These are phyloP conservation scores for Kryphioiulus occultus DNA, from an alignment of 2,888 invertebrate species.

Conservation along the genomic window DNA sequence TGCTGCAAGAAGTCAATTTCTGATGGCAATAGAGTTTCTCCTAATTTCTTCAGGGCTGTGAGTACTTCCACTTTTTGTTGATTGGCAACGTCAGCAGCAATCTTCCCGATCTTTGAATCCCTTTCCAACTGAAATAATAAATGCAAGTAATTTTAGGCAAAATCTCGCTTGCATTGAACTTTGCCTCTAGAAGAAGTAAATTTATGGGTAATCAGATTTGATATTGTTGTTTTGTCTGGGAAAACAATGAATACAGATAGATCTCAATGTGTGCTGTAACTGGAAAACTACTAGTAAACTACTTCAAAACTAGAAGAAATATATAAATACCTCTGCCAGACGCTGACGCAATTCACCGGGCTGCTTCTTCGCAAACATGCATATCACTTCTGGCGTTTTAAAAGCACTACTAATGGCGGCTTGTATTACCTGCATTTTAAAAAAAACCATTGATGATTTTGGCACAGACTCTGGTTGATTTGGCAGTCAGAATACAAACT, in stretches of 20 bases:
- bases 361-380: slow-evolving; percentile 75
- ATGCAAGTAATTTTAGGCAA: not conserved
- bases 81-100: slow-evolving; percentile 65
- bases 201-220: too few relatives aligned
- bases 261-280: too few relatives aligned
- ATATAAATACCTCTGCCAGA: slow-evolving; percentile 66
- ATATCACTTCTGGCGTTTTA: slow-evolving; percentile 76
- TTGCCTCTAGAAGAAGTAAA: too few relatives aligned
- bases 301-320: too few relatives aligned
- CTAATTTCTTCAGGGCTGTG: slow-evolving; percentile 65
- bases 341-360: slow-evolving; percentile 71
- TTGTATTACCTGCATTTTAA: slow-evolving; percentile 70
- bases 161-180: too few relatives aligned
- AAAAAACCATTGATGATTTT: too few relatives aligned
- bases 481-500: slow-evolving; percentile 55
- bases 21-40: slow-evolving; percentile 61
- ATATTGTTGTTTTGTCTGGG: too few relatives aligned
- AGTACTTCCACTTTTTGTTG: slow-evolving; percentile 68
- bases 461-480: not conserved
- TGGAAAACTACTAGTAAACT: too few relatives aligned
- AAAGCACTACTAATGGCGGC: slow-evolving; percentile 78
- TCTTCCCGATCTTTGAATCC: slow-evolving; percentile 71
- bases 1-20: slow-evolving; percentile 63
- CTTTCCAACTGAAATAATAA: slow-evolving; percentile 62
- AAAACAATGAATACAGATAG: too few relatives aligned